Percentiles rank a stretch among this genome's conserved stretches.
Conservation (phyloP, 2,888 invertebrate genomes). For the Mechanitis messenoides region DNA sequence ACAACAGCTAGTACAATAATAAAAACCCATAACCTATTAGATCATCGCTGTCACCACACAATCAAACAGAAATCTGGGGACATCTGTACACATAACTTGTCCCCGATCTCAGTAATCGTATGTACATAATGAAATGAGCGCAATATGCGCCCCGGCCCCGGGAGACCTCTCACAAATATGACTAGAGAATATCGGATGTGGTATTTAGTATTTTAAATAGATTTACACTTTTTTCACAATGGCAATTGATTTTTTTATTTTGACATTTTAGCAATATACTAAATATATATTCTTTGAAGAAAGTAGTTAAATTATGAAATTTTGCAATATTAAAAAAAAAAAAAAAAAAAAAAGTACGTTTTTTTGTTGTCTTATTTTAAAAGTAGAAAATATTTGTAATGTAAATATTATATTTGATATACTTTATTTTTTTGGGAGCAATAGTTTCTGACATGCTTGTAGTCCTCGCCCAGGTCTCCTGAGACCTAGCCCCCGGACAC, state of each 20-base stretch:
- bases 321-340: too few species aligned
- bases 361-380: too few species aligned
- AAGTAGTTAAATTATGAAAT: too few species aligned
- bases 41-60: slow-evolving; percentile 15
- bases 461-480: slow-evolving; percentile 37
- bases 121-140: slow-evolving; percentile 74
- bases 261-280: too few species aligned
- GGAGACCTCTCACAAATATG: slow-evolving; percentile 33
- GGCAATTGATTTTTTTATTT: too few species aligned
- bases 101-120: slow-evolving; percentile 55
- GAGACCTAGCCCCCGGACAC: slow-evolving; percentile 42
- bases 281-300: too few species aligned
- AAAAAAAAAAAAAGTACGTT: too few species aligned
- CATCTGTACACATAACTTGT: slow-evolving; percentile 51
- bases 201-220: slow-evolving; percentile 6
- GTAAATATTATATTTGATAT: neutral
- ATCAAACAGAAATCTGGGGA: slow-evolving; percentile 33
- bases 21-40: neutral
- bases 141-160: slow-evolving; percentile 64
- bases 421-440: neutral
- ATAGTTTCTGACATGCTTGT: slow-evolving; percentile 14
- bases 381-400: too few species aligned
- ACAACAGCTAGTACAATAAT: neutral
- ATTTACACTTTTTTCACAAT: too few species aligned
- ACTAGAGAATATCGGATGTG: slow-evolving; percentile 28